Base-by-base conservation (phyloP, 2,888 invertebrate species). In the Drosophila atripex region DNA sequence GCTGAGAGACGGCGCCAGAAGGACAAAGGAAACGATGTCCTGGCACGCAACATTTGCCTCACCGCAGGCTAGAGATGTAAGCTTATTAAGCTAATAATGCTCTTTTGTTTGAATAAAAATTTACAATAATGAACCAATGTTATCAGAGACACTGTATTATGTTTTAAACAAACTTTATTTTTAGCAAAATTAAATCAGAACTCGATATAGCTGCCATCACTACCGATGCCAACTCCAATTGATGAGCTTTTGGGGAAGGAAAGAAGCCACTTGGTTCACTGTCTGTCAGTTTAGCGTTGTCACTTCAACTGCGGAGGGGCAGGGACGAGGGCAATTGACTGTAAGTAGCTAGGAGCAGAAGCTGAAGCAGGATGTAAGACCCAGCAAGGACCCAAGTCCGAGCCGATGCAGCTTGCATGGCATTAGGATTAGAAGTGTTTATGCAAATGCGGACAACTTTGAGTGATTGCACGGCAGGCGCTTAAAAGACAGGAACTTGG, bases 391-490 rank as follows among this genome's bases (percentile, higher is more conserved):
- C 68, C 28, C 21, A 23, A 7, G 57, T 50, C 23, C 14, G 45
- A 7, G 57, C 52, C 53, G 66, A 66, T 71, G 84, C 84, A 80
- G 83, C 76, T 71, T 80, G 76, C 64, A 70, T 74, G 78, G 78
- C 72, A 76, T 83, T 80, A 66, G 80, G 84, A 84, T 80, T 84
- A 84, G 78, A 80, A 80, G 84, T 80, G 84, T 80, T 80, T 84
- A 80, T 80, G 84, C 84, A 80, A 80, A 80, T 80, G 80, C 80
- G 80, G 69, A 80, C 74, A 83, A 73, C 80, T 77, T 78, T 83
- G 80, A 80, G 78, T 74, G 80, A 80, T 80, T 80, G 80, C 74
- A 55, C 57, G 80, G 38, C 47, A 69, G 41, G 32, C 53, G 68
- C 56, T 64, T 54, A 46, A 69, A 46, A 58, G 43, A 54, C 61